Evolutionary conservation across 92 coral and sea anemone genomes (phyloP), one percentile per base, ranked within the genome.

Genomic region (Palythoa heliodiscus): DNA sequence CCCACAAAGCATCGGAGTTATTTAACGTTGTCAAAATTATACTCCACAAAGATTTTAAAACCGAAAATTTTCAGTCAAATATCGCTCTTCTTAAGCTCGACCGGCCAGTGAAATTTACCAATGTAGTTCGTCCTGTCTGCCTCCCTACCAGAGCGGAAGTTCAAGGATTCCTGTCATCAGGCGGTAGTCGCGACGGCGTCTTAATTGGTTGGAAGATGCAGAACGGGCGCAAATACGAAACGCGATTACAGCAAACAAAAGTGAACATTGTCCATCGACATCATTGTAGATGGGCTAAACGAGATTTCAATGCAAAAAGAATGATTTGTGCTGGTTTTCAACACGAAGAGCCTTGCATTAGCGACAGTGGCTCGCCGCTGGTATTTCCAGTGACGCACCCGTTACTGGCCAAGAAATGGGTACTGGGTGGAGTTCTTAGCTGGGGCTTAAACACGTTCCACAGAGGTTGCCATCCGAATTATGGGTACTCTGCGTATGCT

Each of bases 361-460:
- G 96, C 47, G 98, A 96, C 70, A 96, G 98, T 73, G 98, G 98
- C 3, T 92, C 98, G 22, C 98, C 98, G 9, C 85, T 96, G 50
- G 90, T 96, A 98, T 96, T 96, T 58, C 66, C 98, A 10, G 91
- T 91, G 1, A 82, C 79, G 16, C 92, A 86, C 72, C 86, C 76
- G 12, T 52, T 86, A 3, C 57, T 40, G 71, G 88, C 83, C 20
- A 87, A 79, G 64, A 91, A 91, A 80, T 88, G 92, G 94, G 87
- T 92, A 9, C 88, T 96, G 70, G 96, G 96, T 60, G 98, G 98
- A 0, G 87, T 96, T 54, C 77, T 89, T 82, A 96, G 98, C 87
- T 96, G 98, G 98, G 98, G 98, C 29, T 57, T 91, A 70, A 95
- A 87, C 61, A 83, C 91, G 60, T 86, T 92, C 40, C 63, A 87